Base-by-base conservation (phyloP, 2,797 vertebrate genomes). In the Arrhamphus sclerolepis region DNA sequence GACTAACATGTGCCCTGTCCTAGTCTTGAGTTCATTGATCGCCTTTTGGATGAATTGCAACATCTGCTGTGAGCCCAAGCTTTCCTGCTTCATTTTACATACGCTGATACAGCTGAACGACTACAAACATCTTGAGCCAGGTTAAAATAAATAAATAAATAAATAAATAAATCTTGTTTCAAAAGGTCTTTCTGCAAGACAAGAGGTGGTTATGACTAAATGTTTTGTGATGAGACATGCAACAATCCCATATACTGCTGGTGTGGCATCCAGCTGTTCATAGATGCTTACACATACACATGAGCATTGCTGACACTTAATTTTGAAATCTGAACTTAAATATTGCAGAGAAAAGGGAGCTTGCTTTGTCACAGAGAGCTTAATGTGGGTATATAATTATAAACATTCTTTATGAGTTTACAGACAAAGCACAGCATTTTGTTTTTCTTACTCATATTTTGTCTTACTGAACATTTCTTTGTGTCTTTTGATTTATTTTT, bases 21-120 rank as follows among this genome's bases (percentile, higher is more conserved):
- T 44, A 56, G 24, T 31, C 55, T 63, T 28, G 46, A 66, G 54
- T 48, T 49, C 26, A 41, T 14, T 42, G 31, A 73, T 17, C 42
- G 34, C 39, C 11, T 72, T 54, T 46, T 13, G 10, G 46, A 66
- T 51, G 5, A 54, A 60, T 14, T 53, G 44, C 26, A 28, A 21
- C 19, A 29, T 44, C 58, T 48, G 44, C 57, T 70, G 44, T 0
- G 1, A 41, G 21, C 19, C n/a, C 47, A 46, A 41, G 38, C 40
- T 50, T 41, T n/a, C n/a, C 17, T 21, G 44, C 21, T 55, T 67
- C 31, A 56, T 4, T 34, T 61, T 19, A 22, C 13, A 43, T 17
- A 46, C 21, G 50, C 46, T 49, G 34, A 44, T 38, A n/a, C 13
- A 10, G 26, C 51, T 54, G 7, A 60, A 48, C 50, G 26, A 1